Conservation (phyloP, 2,113 vertebrate genomes). For the Ammospiza nelsoni region DNA sequence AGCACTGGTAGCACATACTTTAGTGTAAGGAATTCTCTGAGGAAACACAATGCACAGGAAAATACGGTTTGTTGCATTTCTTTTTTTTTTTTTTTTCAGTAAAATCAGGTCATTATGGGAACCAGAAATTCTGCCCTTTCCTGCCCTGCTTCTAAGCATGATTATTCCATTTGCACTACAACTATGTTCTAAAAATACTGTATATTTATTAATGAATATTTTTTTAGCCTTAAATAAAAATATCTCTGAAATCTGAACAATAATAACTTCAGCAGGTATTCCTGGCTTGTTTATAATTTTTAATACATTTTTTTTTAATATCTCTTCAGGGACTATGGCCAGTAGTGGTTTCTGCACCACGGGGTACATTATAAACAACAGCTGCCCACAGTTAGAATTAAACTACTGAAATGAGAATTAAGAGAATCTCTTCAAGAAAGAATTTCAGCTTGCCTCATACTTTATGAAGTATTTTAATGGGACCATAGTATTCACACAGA, state of each 20-base stretch:
- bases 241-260: constrained; percentile 71
- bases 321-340: constrained; percentile 60
- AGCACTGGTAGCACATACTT: background rate
- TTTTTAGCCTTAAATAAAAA: constrained; percentile 4
- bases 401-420: constrained; percentile 76
- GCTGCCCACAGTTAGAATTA: constrained; percentile 57
- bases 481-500: background rate
- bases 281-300: constrained; percentile 63
- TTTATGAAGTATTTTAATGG: background rate
- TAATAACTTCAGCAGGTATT: constrained; percentile 76
- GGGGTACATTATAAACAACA: constrained; percentile 70
- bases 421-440: constrained; percentile 50
- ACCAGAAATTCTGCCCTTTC: background rate
- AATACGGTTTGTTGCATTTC: background rate
- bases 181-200: background rate
- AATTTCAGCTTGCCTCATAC: constrained; percentile 47
- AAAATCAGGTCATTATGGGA: background rate
- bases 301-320: constrained; percentile 13
- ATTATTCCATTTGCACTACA: background rate
- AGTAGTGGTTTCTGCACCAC: constrained; percentile 51
- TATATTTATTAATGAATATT: background rate
- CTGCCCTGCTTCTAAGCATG: background rate
- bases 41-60: background rate
- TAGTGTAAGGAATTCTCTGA: constrained; percentile 20
- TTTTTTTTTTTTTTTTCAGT: background rate